A percentile compares a stretch with the other conserved stretches of the same genome.
Conservation (phyloP, 2,888 invertebrate species). For the Atrina japonica region DNA sequence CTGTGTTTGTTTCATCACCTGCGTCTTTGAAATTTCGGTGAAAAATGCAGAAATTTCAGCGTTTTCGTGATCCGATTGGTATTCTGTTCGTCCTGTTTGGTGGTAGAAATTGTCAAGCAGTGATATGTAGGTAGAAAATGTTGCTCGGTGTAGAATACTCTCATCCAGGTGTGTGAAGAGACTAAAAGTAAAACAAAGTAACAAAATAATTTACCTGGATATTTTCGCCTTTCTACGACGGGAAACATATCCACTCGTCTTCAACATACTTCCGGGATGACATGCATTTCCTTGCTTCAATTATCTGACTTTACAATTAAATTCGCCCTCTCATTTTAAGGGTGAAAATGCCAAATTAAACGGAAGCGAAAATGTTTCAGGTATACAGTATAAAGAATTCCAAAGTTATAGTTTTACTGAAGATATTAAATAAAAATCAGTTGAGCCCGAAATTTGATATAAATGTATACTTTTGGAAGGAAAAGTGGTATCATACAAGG, state of each 20-base stretch:
- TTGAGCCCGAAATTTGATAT: too few relatives aligned
- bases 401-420: too few relatives aligned
- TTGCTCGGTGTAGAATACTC: conserved; percentile 77
- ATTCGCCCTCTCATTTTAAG: too few relatives aligned
- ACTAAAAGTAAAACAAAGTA: conserved; percentile 42
- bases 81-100: conserved; percentile 86
- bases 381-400: too few relatives aligned
- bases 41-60: conserved; percentile 90
- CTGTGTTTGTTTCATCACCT: conserved; percentile 88
- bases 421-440: too few relatives aligned
- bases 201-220: not conserved
- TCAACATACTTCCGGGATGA: too few relatives aligned
- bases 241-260: not conserved
- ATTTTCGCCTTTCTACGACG: not conserved
- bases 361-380: too few relatives aligned
- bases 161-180: conserved; percentile 65
- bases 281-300: too few relatives aligned
- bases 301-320: too few relatives aligned
- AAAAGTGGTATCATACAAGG: too few relatives aligned
- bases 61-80: conserved; percentile 87
- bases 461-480: too few relatives aligned
- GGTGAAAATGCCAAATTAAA: too few relatives aligned
- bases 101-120: conserved; percentile 93
- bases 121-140: conserved; percentile 87
- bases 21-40: conserved; percentile 88